Base-by-base conservation (phyloP, 2,113 vertebrate genomes). In the Otus sunia region DNA sequence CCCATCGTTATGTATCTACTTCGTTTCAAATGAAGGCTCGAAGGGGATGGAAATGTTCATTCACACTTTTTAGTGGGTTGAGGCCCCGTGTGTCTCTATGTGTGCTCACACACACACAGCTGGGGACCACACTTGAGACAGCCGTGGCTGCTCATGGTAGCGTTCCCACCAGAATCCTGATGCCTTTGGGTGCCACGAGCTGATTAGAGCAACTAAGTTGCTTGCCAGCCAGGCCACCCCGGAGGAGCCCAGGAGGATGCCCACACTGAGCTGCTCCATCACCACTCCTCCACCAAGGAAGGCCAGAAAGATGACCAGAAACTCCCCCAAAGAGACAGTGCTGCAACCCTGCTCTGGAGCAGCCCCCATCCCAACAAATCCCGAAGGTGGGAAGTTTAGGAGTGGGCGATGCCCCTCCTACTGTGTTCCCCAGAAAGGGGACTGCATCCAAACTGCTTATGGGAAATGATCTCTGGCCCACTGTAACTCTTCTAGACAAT, bases 61-160 rank as follows among this genome's bases (percentile, higher is more conserved):
- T 84, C 27, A 32, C 25, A 20, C 30, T n/a, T 47, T 85, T 52
- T 15, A n/a, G 39, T 3, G 2, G 58, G 32, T n/a, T 36, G 60
- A 67, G 23, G 47, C 14, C 53, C 20, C 6, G 0, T 59, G 16
- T 36, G 15, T 23, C 45, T 43, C 30, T 5, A 21, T 16, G 5
- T 13, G 9, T 29, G 43, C 25, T 41, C 27, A 56, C 5, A 18
- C 11, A 43, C 12, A 4, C 39, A 55, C 34, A 80, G 19, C 8
- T 16, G 50, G 15, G 34, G 29, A 41, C 6, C 45, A 36, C 7
- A 15, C 32, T 45, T 7, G 22, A 52, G 39, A 52, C 39, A 59
- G 11, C 34, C 3, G 0, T 0, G 8, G 45, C 15, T 45, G 63
- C 15, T 63, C 10, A 0, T 5, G 30, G 50, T 5, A 59, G 37